A percentile compares a stretch with the other conserved stretches of the same genome.
Conservation (phyloP, 2,797 vertebrate species). For the Cacajao melanocephalus region DNA sequence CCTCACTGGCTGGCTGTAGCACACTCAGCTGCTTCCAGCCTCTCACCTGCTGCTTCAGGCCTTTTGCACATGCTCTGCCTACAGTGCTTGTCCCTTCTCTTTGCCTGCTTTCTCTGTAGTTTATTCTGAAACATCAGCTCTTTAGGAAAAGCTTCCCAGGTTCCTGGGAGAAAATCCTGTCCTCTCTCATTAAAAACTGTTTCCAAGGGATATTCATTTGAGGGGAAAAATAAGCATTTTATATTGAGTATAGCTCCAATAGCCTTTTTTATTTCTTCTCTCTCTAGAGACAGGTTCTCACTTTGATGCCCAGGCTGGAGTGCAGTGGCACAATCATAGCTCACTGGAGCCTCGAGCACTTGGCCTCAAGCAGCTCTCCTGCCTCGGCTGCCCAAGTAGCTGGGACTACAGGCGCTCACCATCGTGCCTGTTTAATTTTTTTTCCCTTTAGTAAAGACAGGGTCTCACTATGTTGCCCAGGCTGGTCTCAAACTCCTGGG, state of each 20-base stretch:
- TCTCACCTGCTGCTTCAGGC: not conserved
- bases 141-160: not conserved
- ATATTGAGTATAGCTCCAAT: not conserved
- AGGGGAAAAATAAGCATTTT: not conserved
- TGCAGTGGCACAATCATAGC: too few species aligned
- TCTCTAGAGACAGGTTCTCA: not conserved
- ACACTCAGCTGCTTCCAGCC: not conserved
- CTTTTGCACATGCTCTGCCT: not conserved
- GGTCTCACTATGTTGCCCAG: too few species aligned
- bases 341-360: too few species aligned
- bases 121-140: not conserved
- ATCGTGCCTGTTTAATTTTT: too few species aligned
- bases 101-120: not conserved
- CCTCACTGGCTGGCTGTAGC: not conserved
- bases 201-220: not conserved
- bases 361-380: too few species aligned
- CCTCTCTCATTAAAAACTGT: not conserved
- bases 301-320: too few species aligned
- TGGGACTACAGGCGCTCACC: too few species aligned
- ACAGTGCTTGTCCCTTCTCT: not conserved
- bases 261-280: not conserved
- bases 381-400: too few species aligned
- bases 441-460: too few species aligned
- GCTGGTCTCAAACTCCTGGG: too few species aligned
- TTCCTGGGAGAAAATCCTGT: not conserved